These are phyloP conservation scores for Scopus umbretta DNA, from an alignment of 2,113 vertebrate species.

Conservation along the genomic window DNA sequence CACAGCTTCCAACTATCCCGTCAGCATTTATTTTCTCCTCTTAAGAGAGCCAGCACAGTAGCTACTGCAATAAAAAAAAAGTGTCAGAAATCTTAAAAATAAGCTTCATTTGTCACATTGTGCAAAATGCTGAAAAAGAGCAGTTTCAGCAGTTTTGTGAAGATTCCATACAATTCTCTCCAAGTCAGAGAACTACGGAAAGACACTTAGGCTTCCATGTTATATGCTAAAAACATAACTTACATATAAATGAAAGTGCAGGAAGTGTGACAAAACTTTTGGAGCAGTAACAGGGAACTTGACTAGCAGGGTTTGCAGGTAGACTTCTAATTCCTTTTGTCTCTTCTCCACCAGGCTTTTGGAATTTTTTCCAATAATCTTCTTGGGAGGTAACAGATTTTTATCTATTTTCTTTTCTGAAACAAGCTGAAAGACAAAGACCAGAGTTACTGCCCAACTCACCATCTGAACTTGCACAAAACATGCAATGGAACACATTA, in stretches of 20 bases:
- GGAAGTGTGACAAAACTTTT: constrained; percentile 82
- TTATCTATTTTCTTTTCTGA: constrained; percentile 89
- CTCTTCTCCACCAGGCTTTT: constrained; percentile 91
- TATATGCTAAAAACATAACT: constrained; percentile 66
- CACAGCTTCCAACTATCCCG: neutral
- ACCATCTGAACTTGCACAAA: neutral
- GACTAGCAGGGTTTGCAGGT: constrained; percentile 87
- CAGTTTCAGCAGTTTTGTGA: neutral
- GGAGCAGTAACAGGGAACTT: constrained; percentile 84
- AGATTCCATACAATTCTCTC: neutral
- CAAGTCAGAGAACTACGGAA: neutral
- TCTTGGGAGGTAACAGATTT: constrained; percentile 92
- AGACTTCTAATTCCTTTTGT: constrained; percentile 92
- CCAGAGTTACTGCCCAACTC: neutral
- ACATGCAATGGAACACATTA: neutral
- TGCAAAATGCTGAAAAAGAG: neutral
- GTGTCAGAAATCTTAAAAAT: neutral
- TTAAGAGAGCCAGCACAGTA: neutral
- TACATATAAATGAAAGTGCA: constrained; percentile 93
- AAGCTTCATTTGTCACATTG: neutral
- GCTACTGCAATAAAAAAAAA: neutral
- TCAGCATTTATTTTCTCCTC: neutral
- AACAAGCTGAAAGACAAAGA: constrained; percentile 79
- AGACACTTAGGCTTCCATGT: neutral
- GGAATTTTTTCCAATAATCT: constrained; percentile 97